Evolutionary conservation across 2,797 vertebrate species (phyloP).

Genomic region (Melopsittacus undulatus): DNA sequence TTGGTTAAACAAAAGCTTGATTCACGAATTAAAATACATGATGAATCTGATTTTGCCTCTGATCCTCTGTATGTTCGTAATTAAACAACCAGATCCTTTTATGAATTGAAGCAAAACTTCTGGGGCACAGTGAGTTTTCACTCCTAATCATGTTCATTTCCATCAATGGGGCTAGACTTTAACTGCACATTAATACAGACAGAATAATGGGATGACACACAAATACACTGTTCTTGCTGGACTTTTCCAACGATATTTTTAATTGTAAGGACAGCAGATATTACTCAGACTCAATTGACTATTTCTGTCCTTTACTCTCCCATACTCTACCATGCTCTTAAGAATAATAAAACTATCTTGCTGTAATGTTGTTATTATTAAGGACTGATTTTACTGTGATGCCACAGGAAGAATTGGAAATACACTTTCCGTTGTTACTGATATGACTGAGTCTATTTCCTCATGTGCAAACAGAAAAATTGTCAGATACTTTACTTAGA

Average conservation of each 20-base stretch:
- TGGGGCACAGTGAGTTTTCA: neutral
- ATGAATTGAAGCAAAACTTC: neutral
- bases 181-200: neutral
- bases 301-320: neutral
- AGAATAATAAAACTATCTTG: neutral
- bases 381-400: neutral
- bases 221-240: neutral
- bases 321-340: neutral
- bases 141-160: neutral
- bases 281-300: neutral
- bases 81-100: slow-evolving; percentile 1
- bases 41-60: slow-evolving; percentile 19
- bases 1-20: neutral
- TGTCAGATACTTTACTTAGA: neutral
- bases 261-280: neutral
- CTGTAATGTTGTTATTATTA: neutral
- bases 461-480: neutral
- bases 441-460: neutral
- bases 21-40: slow-evolving; percentile 40
- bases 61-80: neutral
- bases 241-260: neutral
- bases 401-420: neutral
- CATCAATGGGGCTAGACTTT: neutral
- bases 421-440: neutral
- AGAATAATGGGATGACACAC: neutral